phyloP scores from a whole-genome alignment of 2,797 vertebrate genomes.

The Champsocephalus gunnari region DNA sequence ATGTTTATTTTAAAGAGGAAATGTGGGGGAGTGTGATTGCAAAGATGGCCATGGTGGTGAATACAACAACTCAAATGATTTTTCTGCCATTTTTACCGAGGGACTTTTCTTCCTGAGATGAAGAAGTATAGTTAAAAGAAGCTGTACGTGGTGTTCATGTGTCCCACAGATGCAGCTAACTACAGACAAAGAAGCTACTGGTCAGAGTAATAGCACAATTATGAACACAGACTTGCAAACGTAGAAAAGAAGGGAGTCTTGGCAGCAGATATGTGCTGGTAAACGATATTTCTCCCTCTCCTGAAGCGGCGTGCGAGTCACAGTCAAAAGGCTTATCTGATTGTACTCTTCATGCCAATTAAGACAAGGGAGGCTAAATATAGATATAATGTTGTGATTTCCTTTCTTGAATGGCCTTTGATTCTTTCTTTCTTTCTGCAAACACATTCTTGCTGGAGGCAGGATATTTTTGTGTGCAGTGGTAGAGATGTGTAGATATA shows the following conservation, averaged over 20 bases:
- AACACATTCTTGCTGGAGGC: constrained; percentile 53
- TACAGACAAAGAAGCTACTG: constrained; percentile 12
- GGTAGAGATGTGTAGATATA: constrained; percentile 64
- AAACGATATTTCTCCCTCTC: constrained; percentile 66
- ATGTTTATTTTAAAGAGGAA: no score
- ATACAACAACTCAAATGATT: no score
- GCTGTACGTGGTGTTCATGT: constrained; percentile 10
- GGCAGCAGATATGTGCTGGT: constrained; percentile 46
- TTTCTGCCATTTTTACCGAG: no score
- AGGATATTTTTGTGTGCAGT: constrained; percentile 55
- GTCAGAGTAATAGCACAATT: constrained; percentile 13
- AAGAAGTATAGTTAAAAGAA: constrained; percentile 14
- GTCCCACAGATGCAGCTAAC: constrained; percentile 26
- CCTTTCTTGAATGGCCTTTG: constrained; percentile 75
- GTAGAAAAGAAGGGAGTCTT: constrained; percentile 20
- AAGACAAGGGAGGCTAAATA: constrained; percentile 79
- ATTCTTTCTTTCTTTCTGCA: constrained; percentile 56
- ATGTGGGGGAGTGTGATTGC: no score
- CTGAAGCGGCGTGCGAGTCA: constrained; percentile 64
- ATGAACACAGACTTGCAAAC: constrained; percentile 26
- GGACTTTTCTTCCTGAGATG: constrained; percentile 5
- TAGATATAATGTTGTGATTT: constrained; percentile 75
- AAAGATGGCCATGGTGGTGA: no score
- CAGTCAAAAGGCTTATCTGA: constrained; percentile 80
- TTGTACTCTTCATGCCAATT: constrained; percentile 83